Percentiles rank a stretch among this genome's conserved stretches.
Evolutionary conservation across 2,113 vertebrate species (phyloP).

Genomic region (Lanius ludovicianus): DNA sequence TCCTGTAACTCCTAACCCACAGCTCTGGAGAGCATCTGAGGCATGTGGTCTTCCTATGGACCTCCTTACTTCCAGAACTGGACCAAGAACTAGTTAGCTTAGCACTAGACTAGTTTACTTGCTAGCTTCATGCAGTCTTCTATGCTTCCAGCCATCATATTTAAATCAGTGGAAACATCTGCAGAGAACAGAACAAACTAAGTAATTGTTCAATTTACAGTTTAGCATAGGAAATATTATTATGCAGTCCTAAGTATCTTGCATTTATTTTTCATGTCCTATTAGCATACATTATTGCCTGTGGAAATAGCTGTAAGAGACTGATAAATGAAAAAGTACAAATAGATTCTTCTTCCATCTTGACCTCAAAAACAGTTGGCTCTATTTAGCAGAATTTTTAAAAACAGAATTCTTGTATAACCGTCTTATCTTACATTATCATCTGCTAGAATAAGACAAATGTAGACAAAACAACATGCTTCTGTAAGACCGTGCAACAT

Average conservation of each 20-base stretch:
- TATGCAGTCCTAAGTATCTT: not conserved
- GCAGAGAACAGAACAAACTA: not conserved
- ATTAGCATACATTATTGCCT: not conserved
- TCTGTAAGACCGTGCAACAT: not conserved
- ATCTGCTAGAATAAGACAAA: not conserved
- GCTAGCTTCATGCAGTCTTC: not conserved
- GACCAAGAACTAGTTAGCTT: not conserved
- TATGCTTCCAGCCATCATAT: not conserved
- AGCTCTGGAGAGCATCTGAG: not conserved
- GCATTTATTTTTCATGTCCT: not conserved
- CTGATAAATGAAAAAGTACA: not conserved
- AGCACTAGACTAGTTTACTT: not conserved
- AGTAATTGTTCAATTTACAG: not conserved
- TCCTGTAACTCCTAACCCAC: not conserved
- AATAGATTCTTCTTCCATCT: not conserved
- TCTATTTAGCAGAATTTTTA: not conserved
- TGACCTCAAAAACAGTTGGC: not conserved
- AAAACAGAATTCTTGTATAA: not conserved
- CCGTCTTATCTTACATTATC: not conserved
- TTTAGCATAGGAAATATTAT: not conserved
- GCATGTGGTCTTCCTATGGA: not conserved
- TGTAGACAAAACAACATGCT: not conserved
- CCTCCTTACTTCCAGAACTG: not conserved
- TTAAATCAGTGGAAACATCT: not conserved
- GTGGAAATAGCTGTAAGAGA: not conserved